Percentiles rank a stretch among this genome's conserved stretches.
These are phyloP conservation scores for Ctenopoma multispine DNA, from an alignment of 2,797 vertebrate genomes.

Conservation along the genomic window DNA sequence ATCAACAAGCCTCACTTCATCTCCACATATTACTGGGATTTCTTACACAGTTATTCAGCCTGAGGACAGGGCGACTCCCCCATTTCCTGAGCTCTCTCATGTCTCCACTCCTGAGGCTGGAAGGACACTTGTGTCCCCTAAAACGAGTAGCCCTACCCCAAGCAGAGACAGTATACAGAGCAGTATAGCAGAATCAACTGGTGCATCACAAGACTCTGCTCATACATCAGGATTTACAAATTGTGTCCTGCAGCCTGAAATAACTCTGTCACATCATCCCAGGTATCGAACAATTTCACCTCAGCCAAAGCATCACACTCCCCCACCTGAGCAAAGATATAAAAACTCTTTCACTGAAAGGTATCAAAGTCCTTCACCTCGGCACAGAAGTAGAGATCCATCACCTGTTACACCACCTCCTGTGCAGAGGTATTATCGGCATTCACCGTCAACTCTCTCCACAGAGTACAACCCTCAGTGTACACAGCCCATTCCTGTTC, in stretches of 20 bases:
- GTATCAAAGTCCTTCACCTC: conserved; percentile 51
- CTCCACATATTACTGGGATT: conserved; percentile 75
- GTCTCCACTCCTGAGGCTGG: conserved; percentile 51
- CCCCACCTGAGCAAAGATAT: conserved; percentile 57
- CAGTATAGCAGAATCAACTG: conserved; percentile 37
- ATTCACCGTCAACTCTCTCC: conserved; percentile 39
- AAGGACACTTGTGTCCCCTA: conserved; percentile 43
- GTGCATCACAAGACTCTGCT: conserved; percentile 43
- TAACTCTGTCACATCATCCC: conserved; percentile 33
- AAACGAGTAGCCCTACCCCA: conserved; percentile 36
- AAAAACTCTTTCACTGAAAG: conserved; percentile 41
- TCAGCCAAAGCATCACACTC: conserved; percentile 33
- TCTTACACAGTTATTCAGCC: conserved; percentile 73
- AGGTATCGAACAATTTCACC: conserved; percentile 65
- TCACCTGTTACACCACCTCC: conserved; percentile 51
- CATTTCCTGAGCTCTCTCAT: conserved; percentile 64
- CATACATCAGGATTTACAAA: conserved; percentile 29
- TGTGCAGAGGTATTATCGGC: conserved; percentile 32
- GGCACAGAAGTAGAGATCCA: conserved; percentile 44
- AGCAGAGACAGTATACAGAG: conserved; percentile 43
- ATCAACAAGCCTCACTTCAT: conserved; percentile 60
- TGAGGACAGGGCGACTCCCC: conserved; percentile 50
- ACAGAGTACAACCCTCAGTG: conserved; percentile 30
- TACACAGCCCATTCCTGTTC: conserved; percentile 31
- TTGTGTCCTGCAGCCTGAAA: conserved; percentile 52